Evolutionary conservation across 1,140 invertebrate genomes (phyloP), one percentile per base, ranked within the genome.

Genomic region (Tetragonula clypearis): DNA sequence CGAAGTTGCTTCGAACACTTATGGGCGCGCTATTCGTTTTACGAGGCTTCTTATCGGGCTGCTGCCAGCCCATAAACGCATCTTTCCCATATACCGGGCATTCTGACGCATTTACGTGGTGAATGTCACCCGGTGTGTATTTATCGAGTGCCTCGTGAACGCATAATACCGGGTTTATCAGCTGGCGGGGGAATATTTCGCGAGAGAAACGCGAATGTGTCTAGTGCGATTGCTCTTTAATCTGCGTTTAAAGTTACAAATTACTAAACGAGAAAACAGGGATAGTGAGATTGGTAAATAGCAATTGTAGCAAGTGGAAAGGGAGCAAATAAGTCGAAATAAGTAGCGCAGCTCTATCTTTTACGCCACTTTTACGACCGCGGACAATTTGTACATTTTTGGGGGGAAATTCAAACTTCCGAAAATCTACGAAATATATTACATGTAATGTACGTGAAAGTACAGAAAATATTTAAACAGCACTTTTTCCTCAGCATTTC

Each of bases 41-140:
- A 94, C 90, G 92, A 91, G 90, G 87, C 90, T 92, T 90, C 93
- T 94, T 94, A 94, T 94, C 94, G 91, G 85, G 73, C 83, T 86
- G 87, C 92, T 92, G 93, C 92, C 93, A 93, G 92, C 90, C 91
- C 93, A 93, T 94, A 93, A 93, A 93, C 93, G 92, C 91, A 92
- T 92, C 88, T 90, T 85, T 80, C 68, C 79, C 82, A 69, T 88
- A 84, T 79, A 90, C 68, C 71, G 77, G 71, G 60, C 78, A 60
- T 80, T 73, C 75, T 79, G 68, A 85, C 89, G 90, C 84, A 76
- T 91, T 92, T 90, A 90, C 86, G 86, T 87, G 84, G 91, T 72
- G 86, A 81, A 88, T 91, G 90, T 85, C 87, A 80, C 9, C 86
- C 79, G 77, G 60, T 58, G 65, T 86, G 60, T 82, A 58, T 77